Evolutionary conservation across 2,113 vertebrate genomes (phyloP).

Genomic region (Scopus umbretta): DNA sequence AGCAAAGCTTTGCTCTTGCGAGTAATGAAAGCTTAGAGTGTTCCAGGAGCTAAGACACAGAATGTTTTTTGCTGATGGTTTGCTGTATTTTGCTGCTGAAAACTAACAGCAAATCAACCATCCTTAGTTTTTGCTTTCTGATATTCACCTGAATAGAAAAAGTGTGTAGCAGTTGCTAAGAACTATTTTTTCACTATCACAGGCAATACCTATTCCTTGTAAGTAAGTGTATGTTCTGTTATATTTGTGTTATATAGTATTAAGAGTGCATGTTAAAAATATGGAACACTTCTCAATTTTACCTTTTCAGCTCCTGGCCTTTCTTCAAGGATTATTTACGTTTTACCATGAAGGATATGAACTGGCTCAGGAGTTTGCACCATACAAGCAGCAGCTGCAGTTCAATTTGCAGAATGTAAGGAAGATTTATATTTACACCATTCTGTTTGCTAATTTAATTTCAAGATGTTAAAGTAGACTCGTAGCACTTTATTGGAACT

Average conservation of each 20-base stretch:
- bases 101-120: neutral
- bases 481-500: neutral
- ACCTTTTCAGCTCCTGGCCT: conserved; percentile 89
- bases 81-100: neutral
- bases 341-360: conserved; percentile 99
- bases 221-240: neutral
- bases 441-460: neutral
- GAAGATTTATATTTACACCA: neutral
- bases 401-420: conserved; percentile 99
- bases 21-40: neutral
- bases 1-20: neutral
- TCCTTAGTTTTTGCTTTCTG: neutral
- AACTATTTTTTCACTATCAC: neutral
- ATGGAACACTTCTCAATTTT: neutral
- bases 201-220: neutral
- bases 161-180: neutral
- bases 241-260: neutral
- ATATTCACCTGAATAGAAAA: neutral
- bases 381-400: conserved; percentile 96
- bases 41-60: neutral
- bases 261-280: neutral
- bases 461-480: neutral
- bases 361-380: conserved; percentile 94
- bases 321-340: conserved; percentile 96
- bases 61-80: neutral